phyloP scores from a whole-genome alignment of 1,140 invertebrate species.

The Dolichoris vasculosae region DNA sequence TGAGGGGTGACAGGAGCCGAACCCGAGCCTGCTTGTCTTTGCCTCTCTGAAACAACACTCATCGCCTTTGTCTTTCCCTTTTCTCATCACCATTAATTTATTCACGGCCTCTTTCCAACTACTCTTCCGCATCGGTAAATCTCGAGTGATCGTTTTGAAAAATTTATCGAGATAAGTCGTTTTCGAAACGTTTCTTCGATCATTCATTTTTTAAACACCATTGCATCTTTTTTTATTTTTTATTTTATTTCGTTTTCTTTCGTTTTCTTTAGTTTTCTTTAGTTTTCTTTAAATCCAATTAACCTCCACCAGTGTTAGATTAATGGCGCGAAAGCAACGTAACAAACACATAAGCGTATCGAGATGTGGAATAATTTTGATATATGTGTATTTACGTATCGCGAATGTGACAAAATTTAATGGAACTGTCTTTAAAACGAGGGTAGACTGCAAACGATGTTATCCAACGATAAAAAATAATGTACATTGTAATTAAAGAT shows the following conservation, averaged over 20 bases:
- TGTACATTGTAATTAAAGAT: neutral
- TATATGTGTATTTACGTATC: slow-evolving; percentile 41
- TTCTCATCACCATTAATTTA: slow-evolving; percentile 43
- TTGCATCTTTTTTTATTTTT: neutral
- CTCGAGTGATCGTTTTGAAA: neutral
- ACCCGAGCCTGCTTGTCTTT: slow-evolving; percentile 74
- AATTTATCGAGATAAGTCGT: neutral
- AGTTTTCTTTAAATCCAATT: slow-evolving; percentile 40
- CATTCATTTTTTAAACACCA: slow-evolving; percentile 20
- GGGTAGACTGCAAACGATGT: neutral
- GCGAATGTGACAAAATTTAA: neutral
- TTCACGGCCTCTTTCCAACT: slow-evolving; percentile 16
- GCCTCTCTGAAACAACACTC: slow-evolving; percentile 75
- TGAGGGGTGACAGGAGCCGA: slow-evolving; percentile 73
- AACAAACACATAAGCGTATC: slow-evolving; percentile 63
- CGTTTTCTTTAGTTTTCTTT: neutral
- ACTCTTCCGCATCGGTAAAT: slow-evolving; percentile 42
- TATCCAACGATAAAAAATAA: neutral
- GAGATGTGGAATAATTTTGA: slow-evolving; percentile 21
- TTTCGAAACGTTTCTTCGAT: neutral
- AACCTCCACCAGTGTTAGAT: slow-evolving; percentile 65
- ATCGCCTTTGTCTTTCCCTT: slow-evolving; percentile 69
- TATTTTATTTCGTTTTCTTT: neutral
- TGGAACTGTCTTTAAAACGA: neutral
- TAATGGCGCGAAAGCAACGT: slow-evolving; percentile 60